Evolutionary conservation across 2,113 vertebrate genomes (phyloP).

Genomic region (Ceuthmochares aereus): DNA sequence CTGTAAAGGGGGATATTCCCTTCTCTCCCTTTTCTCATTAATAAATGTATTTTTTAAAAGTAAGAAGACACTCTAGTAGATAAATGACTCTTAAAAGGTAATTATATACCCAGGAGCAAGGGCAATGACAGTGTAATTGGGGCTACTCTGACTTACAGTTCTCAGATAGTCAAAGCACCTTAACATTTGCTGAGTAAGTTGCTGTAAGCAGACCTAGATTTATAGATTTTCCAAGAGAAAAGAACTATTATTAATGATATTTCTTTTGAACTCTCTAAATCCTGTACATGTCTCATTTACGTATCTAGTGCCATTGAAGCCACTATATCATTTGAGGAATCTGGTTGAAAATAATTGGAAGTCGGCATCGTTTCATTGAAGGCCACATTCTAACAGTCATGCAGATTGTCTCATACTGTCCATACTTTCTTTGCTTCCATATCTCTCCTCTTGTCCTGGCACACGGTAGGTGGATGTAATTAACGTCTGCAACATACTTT

Average conservation of each 20-base stretch:
- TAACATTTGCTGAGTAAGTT: neutral
- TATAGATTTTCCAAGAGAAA: neutral
- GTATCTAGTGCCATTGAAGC: neutral
- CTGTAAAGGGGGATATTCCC: neutral
- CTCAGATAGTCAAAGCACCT: neutral
- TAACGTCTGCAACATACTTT: slow-evolving; percentile 16
- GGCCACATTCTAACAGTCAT: neutral
- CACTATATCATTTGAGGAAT: neutral
- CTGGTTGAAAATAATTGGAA: neutral
- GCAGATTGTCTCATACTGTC: neutral
- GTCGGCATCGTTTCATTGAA: neutral
- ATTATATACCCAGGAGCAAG: neutral
- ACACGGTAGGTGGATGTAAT: neutral
- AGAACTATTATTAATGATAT: neutral
- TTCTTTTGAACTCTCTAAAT: neutral
- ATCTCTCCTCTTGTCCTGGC: slow-evolving; percentile 3
- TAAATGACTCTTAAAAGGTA: neutral
- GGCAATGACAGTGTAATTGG: neutral
- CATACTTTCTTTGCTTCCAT: neutral
- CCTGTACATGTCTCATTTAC: neutral
- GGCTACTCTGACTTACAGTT: neutral
- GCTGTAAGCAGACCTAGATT: neutral
- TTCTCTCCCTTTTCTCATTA: neutral
- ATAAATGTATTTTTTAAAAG: neutral
- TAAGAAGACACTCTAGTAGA: neutral